Conservation (phyloP, 23 tunicate genomes). For the Styela plicata region DNA sequence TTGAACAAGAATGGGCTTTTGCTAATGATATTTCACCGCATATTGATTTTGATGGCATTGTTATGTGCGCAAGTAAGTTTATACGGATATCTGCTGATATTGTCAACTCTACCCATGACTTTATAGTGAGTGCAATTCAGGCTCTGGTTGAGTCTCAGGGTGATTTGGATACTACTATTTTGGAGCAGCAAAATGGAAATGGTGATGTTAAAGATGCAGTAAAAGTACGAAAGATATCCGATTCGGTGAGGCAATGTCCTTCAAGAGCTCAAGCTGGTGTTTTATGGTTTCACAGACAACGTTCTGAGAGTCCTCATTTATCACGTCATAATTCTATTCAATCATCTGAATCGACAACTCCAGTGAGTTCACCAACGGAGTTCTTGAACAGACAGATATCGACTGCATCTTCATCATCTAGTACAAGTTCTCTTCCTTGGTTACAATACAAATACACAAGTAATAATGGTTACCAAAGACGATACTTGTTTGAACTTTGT, state of each 20-base stretch:
- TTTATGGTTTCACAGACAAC: conserved; percentile 87
- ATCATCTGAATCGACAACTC: conserved; percentile 16
- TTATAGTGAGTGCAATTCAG: conserved; percentile 53
- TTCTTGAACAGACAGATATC: conserved; percentile 7
- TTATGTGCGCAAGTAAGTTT: conserved; percentile 45
- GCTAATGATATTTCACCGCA: conserved; percentile 32
- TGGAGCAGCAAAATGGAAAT: background rate
- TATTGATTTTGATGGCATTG: conserved; percentile 14
- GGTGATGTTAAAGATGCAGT: background rate
- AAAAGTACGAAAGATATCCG: background rate
- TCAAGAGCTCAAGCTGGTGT: conserved; percentile 64
- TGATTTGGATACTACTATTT: background rate
- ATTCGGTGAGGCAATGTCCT: background rate
- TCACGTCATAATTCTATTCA: conserved; percentile 17
- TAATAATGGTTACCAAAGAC: conserved; percentile 29
- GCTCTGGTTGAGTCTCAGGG: conserved; percentile 25
- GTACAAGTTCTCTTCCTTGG: background rate
- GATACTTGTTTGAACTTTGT: conserved; percentile 80
- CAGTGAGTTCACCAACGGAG: background rate
- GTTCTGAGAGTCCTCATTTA: conserved; percentile 78
- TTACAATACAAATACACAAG: background rate
- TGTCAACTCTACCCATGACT: conserved; percentile 55
- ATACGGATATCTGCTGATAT: conserved; percentile 57
- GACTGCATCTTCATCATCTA: background rate
- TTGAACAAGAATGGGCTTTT: conserved; percentile 60